Conservation (phyloP, 2,797 vertebrate genomes). For the Acrossocheilus wenchowensis region DNA sequence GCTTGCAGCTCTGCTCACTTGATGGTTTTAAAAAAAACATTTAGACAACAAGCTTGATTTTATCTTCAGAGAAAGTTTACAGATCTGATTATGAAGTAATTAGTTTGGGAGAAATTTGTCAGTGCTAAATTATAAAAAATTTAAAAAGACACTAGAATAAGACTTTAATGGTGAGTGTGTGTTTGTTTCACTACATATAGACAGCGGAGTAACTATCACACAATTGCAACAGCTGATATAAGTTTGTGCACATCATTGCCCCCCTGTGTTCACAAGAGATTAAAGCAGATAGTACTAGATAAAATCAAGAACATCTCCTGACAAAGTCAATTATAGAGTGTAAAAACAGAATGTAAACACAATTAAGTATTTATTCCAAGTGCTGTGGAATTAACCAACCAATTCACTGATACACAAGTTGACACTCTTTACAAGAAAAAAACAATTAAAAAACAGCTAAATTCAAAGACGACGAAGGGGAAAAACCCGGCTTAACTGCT, state of each 20-base stretch:
- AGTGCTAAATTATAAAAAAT: background rate
- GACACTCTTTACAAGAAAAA: background rate
- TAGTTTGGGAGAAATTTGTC: background rate
- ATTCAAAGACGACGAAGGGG: too few relatives aligned
- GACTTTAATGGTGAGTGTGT: background rate
- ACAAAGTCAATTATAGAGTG: background rate
- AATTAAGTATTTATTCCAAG: background rate
- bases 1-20: background rate
- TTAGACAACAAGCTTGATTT: constrained; percentile 4
- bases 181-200: background rate
- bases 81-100: background rate
- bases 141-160: background rate
- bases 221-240: background rate
- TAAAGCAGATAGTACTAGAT: constrained; percentile 2
- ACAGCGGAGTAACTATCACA: background rate
- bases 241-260: constrained; percentile 11
- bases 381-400: background rate
- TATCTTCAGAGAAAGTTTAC: background rate
- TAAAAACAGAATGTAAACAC: background rate
- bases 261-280: constrained; percentile 36
- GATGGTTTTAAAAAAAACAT: background rate
- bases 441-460: background rate
- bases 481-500: too few relatives aligned
- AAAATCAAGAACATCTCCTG: background rate
- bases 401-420: background rate